A percentile compares a stretch with the other conserved stretches of the same genome.
Conservation (phyloP, 2,113 vertebrate genomes). For the Hemibagrus wyckioides region DNA sequence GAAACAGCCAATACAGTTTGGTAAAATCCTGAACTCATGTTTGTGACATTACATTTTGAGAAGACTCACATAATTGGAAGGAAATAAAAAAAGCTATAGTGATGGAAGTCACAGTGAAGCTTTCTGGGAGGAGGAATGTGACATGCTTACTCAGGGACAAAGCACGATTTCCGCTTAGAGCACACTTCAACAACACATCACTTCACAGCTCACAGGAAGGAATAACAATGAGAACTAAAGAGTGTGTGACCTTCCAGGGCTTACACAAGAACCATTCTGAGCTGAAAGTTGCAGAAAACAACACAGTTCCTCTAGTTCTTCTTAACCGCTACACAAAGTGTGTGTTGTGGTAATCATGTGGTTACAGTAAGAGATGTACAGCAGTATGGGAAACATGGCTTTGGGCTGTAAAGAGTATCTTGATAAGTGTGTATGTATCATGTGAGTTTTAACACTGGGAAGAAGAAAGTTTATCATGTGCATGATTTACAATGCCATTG, state of each 20-base stretch:
- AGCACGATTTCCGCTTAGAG: conserved; percentile 44
- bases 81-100: not conserved
- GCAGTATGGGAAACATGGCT: not conserved
- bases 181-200: conserved; percentile 31
- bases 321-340: not conserved
- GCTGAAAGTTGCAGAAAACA: not conserved
- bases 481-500: not conserved
- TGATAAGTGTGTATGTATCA: not conserved
- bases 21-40: not conserved
- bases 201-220: conserved; percentile 19
- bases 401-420: not conserved
- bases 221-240: conserved; percentile 40
- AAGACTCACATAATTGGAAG: not conserved
- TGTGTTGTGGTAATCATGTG: not conserved
- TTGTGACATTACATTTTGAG: not conserved
- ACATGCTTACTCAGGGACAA: conserved; percentile 43
- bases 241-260: conserved; percentile 10
- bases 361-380: not conserved
- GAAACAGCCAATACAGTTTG: too few species aligned
- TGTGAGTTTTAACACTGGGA: conserved; percentile 53
- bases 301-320: not conserved
- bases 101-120: not conserved
- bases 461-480: not conserved
- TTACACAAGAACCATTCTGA: conserved; percentile 4
- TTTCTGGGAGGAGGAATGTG: not conserved